Base-by-base conservation (phyloP, 2,888 invertebrate species). In the Brenthis ino region DNA sequence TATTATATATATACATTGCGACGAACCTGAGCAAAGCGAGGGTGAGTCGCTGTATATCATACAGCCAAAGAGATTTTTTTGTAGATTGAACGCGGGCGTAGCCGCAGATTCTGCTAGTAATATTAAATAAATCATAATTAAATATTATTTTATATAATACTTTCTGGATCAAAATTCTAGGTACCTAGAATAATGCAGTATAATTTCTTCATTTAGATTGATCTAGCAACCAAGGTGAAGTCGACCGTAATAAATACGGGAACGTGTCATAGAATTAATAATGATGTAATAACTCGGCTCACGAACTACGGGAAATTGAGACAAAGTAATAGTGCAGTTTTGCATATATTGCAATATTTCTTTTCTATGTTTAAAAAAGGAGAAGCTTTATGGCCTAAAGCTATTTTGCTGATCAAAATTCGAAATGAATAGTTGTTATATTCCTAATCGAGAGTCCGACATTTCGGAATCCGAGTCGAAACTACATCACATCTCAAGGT, bases 201-300 rank as follows among this genome's bases (percentile, higher is more conserved):
- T 60, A 60, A 58, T 60, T 48, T 60, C 58, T 48, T 60, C 58
- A 60, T 60, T 60, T 28, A 28, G 28, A 50, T 60, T 28, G 58
- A 60, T 48, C 58, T 11, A 54, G 28, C 24, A 13, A 54, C 13
- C 48, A 50, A 60, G 58, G 58, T 60, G 58, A 60, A 48, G 28
- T 6, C 5, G 48, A 58, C n/a, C 48, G 58, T 58, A 58, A 58
- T 58, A 58, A 58, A 48, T 58, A 28, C 58, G 28, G n/a, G 48
- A 60, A 60, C 58, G 58, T 60, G 58, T 60, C 50, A n/a, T 2
- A 24, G 58, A 47, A 60, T 60, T 60, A 60, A 60, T 60, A 60
- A 60, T 28, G 58, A n/a, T 4, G 48, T 48, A 60, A 60, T 28
- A 28, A 48, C 58, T 50, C 11, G 28, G n/a, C 28, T 50, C 50